These are phyloP conservation scores for Malurus leucopterus DNA, from an alignment of 2,797 vertebrate genomes.

Conservation along the genomic window DNA sequence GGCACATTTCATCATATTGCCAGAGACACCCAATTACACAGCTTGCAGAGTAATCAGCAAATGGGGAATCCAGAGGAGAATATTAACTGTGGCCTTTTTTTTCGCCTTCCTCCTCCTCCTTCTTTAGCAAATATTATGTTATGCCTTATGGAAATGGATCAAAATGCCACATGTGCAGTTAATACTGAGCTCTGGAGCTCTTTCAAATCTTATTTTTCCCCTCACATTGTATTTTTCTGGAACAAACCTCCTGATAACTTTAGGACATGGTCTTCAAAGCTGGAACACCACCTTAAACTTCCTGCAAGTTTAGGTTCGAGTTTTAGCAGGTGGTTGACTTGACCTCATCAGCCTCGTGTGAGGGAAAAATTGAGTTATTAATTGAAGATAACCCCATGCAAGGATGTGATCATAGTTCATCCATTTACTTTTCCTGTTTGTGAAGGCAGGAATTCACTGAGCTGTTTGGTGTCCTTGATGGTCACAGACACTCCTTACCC, in stretches of 20 bases:
- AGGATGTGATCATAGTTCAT: fast-evolving
- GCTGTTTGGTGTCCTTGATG: background rate
- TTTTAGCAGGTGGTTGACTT: background rate
- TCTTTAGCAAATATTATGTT: slow-evolving; percentile 59
- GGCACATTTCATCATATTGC: slow-evolving; percentile 64
- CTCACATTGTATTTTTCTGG: slow-evolving; percentile 57
- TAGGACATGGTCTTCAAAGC: slow-evolving; percentile 3
- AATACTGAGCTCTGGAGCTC: slow-evolving; percentile 51
- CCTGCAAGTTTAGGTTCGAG: background rate
- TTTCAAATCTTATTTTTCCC: slow-evolving; percentile 57
- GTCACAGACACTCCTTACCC: background rate
- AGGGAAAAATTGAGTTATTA: background rate
- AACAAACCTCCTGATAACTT: slow-evolving; percentile 51
- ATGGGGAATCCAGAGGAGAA: slow-evolving; percentile 42
- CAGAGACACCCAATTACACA: slow-evolving; percentile 65
- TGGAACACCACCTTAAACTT: slow-evolving; percentile 35
- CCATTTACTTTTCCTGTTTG: background rate
- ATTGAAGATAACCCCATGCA: background rate
- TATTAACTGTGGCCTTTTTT: slow-evolving; percentile 52
- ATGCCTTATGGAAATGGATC: slow-evolving; percentile 62
- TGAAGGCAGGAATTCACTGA: background rate
- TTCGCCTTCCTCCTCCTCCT: slow-evolving; percentile 22
- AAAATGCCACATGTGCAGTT: slow-evolving; percentile 56
- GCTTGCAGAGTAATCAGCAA: slow-evolving; percentile 64
- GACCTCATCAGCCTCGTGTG: background rate